Evolutionary conservation across 1,140 invertebrate genomes (phyloP), one percentile per base, ranked within the genome.

Genomic region (Eumaeus atala): DNA sequence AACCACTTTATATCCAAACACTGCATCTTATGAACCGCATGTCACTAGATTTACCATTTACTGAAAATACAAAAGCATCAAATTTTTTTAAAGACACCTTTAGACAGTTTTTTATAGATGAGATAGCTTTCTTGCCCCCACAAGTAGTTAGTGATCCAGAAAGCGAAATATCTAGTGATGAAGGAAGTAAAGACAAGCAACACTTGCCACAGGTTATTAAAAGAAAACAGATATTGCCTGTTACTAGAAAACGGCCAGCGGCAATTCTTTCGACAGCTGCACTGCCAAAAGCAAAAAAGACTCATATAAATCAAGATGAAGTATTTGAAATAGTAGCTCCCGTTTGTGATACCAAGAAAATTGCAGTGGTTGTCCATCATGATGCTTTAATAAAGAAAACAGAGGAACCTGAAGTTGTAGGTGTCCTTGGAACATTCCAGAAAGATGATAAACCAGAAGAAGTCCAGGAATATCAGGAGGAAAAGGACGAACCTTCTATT

Each of bases 11-110:
- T 76, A 92, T 90, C 17, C 96, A 95, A 90, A 93, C 95, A 6
- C 75, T 98, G 48, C 96, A 98, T 89, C 89, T 98, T 33, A 98
- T 98, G 96, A 98, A 98, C 75, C 96, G 94, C 88, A 97, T 98
- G 96, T 95, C 94, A 82, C 76, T 98, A 44, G 93, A 94, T 35
- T 91, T 92, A 56, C 96, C 96, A n/a, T 97, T 98, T 88, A 89
- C 91, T 71, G 76, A 91, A 78, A 75, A 76, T 83, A 21, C 73
- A 72, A 64, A 82, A 72, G 61, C 89, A 64, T 48, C 81, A 68
- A 58, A 62, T 70, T 82, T 84, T 84, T 75, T 90, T 77, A 84
- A 86, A 71, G 61, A 79, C 56, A 67, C 66, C 60, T 81, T 86
- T 62, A 67, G 66, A 58, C 47, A 72, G 47, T 66, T 70, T 65